These are phyloP conservation scores for Nycticryphes semicollaris DNA, from an alignment of 2,113 vertebrate genomes.

Conservation along the genomic window DNA sequence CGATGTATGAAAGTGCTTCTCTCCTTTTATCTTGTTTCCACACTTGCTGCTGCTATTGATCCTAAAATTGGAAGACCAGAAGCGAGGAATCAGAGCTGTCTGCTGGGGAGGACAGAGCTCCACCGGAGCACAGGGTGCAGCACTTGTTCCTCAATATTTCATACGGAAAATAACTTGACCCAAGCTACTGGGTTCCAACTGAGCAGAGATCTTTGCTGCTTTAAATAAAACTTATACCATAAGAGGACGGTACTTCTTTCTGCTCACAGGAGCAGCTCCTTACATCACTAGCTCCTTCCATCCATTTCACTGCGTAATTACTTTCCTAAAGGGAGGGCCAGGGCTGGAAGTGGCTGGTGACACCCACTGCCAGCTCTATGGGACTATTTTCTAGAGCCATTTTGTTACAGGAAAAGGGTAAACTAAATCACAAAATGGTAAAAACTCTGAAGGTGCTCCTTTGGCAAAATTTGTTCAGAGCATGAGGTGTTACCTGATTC, in stretches of 20 bases:
- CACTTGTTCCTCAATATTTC: neutral
- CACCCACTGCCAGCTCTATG: neutral
- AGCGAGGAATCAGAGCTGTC: neutral
- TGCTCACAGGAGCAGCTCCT: neutral
- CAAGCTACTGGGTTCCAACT: neutral
- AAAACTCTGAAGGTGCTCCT: neutral
- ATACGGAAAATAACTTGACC: neutral
- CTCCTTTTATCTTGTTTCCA: neutral
- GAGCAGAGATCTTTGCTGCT: neutral
- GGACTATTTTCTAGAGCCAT: neutral
- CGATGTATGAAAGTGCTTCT: accelerated
- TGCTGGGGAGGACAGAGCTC: neutral
- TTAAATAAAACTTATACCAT: neutral
- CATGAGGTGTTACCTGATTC: neutral
- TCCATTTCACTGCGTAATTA: neutral
- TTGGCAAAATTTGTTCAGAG: neutral
- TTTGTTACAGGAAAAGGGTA: neutral
- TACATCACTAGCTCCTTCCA: neutral
- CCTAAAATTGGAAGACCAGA: neutral
- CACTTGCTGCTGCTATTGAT: neutral
- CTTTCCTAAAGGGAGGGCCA: neutral
- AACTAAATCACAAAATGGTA: neutral
- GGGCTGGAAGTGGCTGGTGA: neutral
- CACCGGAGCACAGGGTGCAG: neutral
- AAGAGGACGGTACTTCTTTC: neutral